Evolutionary conservation across 2,888 invertebrate genomes (phyloP).

Genomic region (Megamerina dolium): DNA sequence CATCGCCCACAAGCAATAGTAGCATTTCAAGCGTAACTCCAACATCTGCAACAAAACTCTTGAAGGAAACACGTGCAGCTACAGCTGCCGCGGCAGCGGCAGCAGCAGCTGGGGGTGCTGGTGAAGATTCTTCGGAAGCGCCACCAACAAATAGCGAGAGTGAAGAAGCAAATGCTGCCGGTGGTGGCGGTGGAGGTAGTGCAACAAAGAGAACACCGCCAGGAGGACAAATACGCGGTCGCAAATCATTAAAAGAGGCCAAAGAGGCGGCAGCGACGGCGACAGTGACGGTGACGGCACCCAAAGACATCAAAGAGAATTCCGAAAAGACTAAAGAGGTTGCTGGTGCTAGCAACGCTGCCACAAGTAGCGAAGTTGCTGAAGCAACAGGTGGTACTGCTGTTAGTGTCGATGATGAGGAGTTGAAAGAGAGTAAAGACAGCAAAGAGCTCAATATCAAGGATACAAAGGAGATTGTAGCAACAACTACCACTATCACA

Average conservation of each 20-base stretch:
- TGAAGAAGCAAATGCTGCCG: constrained; percentile 17
- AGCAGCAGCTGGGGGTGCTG: background rate
- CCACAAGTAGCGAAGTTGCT: too few relatives aligned
- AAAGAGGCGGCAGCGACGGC: constrained; percentile 22
- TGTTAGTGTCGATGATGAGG: constrained; percentile 8
- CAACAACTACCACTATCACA: constrained; percentile 18
- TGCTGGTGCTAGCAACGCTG: background rate
- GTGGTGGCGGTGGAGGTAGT: constrained; percentile 1
- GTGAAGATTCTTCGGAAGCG: constrained; percentile 12
- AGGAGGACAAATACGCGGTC: constrained; percentile 30
- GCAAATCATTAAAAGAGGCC: constrained; percentile 35
- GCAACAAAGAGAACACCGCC: background rate
- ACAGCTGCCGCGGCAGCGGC: constrained; percentile 21
- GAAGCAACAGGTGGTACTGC: too few relatives aligned
- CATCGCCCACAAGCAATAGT: constrained; percentile 19
- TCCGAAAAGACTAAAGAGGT: constrained; percentile 25
- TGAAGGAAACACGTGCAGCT: constrained; percentile 23
- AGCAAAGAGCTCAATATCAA: constrained; percentile 15
- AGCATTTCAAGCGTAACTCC: background rate
- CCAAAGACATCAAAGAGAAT: constrained; percentile 24
- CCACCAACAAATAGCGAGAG: constrained; percentile 23
- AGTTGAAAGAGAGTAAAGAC: constrained; percentile 12
- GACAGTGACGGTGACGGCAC: too few relatives aligned
- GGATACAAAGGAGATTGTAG: constrained; percentile 18
- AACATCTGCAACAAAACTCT: constrained; percentile 21